These are phyloP conservation scores for Pterocles burchelli DNA, from an alignment of 2,113 vertebrate genomes.

Conservation along the genomic window DNA sequence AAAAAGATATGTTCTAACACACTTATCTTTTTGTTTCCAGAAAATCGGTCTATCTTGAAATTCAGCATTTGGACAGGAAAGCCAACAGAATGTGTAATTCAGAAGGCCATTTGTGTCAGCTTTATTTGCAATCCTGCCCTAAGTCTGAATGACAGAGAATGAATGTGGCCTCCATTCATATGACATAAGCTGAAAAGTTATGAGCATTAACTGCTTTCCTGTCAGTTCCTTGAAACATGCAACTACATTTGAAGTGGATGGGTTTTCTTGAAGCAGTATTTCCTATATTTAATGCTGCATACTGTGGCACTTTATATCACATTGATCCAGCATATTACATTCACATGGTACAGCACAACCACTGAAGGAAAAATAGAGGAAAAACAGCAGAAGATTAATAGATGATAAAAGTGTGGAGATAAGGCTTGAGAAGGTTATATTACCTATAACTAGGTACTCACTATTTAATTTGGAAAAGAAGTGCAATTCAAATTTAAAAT, in stretches of 20 bases:
- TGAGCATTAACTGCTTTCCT: background rate
- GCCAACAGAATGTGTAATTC: background rate
- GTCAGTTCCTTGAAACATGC: background rate
- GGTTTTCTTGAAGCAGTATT: background rate
- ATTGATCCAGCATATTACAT: background rate
- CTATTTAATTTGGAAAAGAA: background rate
- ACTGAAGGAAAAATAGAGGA: background rate
- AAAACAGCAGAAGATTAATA: conserved; percentile 1
- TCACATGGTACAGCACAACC: background rate
- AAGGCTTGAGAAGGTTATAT: background rate
- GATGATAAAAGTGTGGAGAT: background rate
- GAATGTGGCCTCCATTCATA: background rate
- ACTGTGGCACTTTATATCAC: background rate
- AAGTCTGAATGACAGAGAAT: background rate
- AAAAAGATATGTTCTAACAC: background rate
- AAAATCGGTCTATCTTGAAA: conserved; percentile 14
- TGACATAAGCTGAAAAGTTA: background rate
- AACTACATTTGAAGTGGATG: background rate
- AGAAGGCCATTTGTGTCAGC: conserved; percentile 2
- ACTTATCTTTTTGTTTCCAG: background rate
- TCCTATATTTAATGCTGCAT: background rate
- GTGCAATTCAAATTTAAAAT: background rate
- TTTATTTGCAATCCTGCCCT: background rate
- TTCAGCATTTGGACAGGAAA: background rate
- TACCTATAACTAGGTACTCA: background rate